A percentile compares a stretch with the other conserved stretches of the same genome.
phyloP scores from a whole-genome alignment of 1,140 invertebrate genomes.

The Atta colombica region DNA sequence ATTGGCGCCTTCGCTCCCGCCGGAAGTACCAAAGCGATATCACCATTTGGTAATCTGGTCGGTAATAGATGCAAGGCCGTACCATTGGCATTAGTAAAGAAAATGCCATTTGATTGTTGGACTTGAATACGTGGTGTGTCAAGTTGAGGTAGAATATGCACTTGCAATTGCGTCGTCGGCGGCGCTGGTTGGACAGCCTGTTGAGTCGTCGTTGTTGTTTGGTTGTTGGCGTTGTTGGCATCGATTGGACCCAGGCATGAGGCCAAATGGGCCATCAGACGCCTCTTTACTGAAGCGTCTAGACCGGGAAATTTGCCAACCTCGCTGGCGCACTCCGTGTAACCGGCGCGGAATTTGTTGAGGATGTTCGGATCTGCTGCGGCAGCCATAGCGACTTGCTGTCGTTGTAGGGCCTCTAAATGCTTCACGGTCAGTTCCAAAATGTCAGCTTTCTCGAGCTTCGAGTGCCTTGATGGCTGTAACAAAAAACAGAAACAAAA shows the following conservation, averaged over 20 bases:
- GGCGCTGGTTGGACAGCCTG: slow-evolving; percentile 81
- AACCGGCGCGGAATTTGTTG: slow-evolving; percentile 95
- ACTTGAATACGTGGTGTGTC: slow-evolving; percentile 84
- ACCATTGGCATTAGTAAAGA: slow-evolving; percentile 85
- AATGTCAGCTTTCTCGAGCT: slow-evolving; percentile 98
- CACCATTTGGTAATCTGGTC: slow-evolving; percentile 88
- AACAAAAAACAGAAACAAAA: slow-evolving; percentile 83
- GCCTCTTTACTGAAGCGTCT: slow-evolving; percentile 90
- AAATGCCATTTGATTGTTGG: slow-evolving; percentile 86
- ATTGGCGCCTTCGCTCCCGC: slow-evolving; percentile 84
- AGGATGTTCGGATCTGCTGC: slow-evolving; percentile 92
- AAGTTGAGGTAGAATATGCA: slow-evolving; percentile 84
- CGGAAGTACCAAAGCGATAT: slow-evolving; percentile 89
- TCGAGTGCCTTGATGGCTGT: slow-evolving; percentile 96
- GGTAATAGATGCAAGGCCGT: slow-evolving; percentile 88
- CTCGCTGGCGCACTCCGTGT: slow-evolving; percentile 95
- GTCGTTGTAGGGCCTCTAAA: slow-evolving; percentile 93
- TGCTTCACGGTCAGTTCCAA: slow-evolving; percentile 98
- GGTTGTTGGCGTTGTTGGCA: slow-evolving; percentile 72
- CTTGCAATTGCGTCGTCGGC: slow-evolving; percentile 83
- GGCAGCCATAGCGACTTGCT: slow-evolving; percentile 91
- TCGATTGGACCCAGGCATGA: slow-evolving; percentile 88
- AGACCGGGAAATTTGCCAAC: slow-evolving; percentile 92
- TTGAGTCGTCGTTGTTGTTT: slow-evolving; percentile 80
- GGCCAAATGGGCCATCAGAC: slow-evolving; percentile 91